Evolutionary conservation across 2,113 vertebrate species (phyloP).

Genomic region (Bubalus kerabau): DNA sequence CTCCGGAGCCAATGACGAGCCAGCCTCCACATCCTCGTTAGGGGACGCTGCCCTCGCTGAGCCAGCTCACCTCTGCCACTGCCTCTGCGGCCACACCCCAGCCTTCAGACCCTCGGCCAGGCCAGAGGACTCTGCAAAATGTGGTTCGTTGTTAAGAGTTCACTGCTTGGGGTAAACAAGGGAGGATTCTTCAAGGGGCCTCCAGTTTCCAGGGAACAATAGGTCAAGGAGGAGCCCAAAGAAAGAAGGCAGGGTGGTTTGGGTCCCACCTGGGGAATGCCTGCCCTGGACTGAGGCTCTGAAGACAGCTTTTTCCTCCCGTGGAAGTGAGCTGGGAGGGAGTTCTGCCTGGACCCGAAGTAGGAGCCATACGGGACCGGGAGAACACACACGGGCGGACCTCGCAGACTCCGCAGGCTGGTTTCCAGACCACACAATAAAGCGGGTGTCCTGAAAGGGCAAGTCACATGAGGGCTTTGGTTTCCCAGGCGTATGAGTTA

Average conservation of each 20-base stretch:
- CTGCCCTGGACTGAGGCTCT: background rate
- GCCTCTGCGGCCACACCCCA: background rate
- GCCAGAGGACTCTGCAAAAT: background rate
- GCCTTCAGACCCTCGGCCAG: background rate
- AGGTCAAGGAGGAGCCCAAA: slow-evolving; percentile 31
- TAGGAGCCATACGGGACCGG: background rate
- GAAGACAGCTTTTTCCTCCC: background rate
- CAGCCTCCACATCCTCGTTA: background rate
- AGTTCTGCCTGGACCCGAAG: background rate
- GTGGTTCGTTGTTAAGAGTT: background rate
- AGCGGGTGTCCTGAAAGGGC: too few species aligned
- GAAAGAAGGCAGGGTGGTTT: background rate
- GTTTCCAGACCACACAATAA: background rate
- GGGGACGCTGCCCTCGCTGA: background rate
- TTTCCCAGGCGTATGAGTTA: background rate
- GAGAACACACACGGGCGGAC: background rate
- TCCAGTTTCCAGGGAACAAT: background rate
- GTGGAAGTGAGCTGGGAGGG: background rate
- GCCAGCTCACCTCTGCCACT: background rate
- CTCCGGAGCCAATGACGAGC: background rate
- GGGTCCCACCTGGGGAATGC: background rate
- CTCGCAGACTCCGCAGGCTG: too few species aligned
- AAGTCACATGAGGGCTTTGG: background rate
- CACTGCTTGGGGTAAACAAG: slow-evolving; percentile 3
- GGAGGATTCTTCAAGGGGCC: background rate